Percentiles rank a stretch among this genome's conserved stretches.
phyloP scores from a whole-genome alignment of 92 coral and sea anemone species.

The Actinostola sp. region DNA sequence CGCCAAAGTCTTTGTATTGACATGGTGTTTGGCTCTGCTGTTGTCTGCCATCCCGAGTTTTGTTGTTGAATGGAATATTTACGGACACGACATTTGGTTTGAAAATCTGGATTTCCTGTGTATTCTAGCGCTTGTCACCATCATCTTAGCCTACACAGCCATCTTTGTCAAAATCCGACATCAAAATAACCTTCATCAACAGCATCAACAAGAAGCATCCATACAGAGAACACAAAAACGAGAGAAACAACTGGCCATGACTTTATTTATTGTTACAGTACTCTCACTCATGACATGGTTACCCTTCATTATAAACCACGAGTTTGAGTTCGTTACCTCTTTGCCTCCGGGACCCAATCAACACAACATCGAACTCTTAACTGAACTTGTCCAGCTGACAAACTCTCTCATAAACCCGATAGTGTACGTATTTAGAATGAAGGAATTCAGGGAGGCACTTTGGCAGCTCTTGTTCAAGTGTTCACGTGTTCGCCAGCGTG shows the following conservation, averaged over 20 bases:
- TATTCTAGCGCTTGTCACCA: conserved; percentile 2
- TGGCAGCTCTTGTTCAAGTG: conserved; percentile 14
- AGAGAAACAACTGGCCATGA: conserved; percentile 17
- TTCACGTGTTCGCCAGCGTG: not conserved
- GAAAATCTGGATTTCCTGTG: conserved; percentile 1
- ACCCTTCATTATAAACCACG: conserved; percentile 17
- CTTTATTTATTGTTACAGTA: conserved; percentile 9
- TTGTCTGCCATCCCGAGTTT: not conserved
- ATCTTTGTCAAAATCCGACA: conserved; percentile 21
- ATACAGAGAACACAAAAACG: conserved; percentile 1
- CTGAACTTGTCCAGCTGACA: conserved; percentile 16
- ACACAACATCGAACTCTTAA: conserved; percentile 16
- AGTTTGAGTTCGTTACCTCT: not conserved
- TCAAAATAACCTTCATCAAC: not conserved
- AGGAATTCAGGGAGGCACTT: conserved; percentile 23
- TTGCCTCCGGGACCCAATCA: not conserved
- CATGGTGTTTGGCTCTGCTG: conserved; percentile 20
- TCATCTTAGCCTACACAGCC: conserved; percentile 2
- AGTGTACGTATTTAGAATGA: conserved; percentile 23
- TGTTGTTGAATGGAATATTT: not conserved
- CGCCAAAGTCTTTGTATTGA: not conserved
- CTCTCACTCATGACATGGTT: conserved; percentile 19
- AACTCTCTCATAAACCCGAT: conserved; percentile 26
- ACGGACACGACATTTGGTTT: conserved; percentile 11
- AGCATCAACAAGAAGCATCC: not conserved